Base-by-base conservation (phyloP, 2,113 vertebrate species). In the Trinectes maculatus region DNA sequence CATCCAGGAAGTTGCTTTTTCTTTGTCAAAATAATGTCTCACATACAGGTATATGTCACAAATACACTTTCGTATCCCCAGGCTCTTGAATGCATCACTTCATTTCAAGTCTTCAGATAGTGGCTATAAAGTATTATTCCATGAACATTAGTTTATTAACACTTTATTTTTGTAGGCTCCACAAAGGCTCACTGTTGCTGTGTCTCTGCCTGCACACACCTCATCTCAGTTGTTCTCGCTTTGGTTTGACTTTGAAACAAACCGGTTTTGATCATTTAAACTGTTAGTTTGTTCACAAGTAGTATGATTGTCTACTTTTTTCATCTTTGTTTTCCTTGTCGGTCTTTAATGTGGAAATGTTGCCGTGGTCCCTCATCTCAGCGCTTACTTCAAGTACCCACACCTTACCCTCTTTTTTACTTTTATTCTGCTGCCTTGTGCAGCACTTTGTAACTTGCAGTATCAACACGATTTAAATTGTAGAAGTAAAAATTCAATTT, bases 391-490 rank as follows among this genome's bases (percentile, higher is more conserved):
- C 3, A 3, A 8, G 10, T 12, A 26, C 22, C n/a, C n/a, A n/a
- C n/a, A n/a, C n/a, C 29, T 31, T 31, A 8, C 29, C 29, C 4
- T 31, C 4, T 31, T 31, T 31, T 31, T 31, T 8, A 8, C 29
- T 37, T 37, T 2, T 3, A 15, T 31, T 31, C 29, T 8, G 29
- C 29, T 31, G 29, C 29, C 29, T 31, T 31, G 29, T 31, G 29
- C 4, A 31, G 8, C 29, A 4, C 29, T 8, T 31, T 4, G 34
- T n/a, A n/a, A n/a, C n/a, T n/a, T n/a, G n/a, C n/a, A n/a, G n/a
- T n/a, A 37, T 37, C 25, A 18, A 33, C 15, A 42, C 28, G 3
- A 24, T 71, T 71, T 13, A 51, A 49, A 48, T 53, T 40, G 42
- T 2, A 4, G 16, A 25, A 29, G 51, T 39, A 44, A 10, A 1